Percentiles rank a stretch among this genome's conserved stretches.
Evolutionary conservation across 2,797 vertebrate genomes (phyloP).

Genomic region (Microctenopoma steveboyesi): DNA sequence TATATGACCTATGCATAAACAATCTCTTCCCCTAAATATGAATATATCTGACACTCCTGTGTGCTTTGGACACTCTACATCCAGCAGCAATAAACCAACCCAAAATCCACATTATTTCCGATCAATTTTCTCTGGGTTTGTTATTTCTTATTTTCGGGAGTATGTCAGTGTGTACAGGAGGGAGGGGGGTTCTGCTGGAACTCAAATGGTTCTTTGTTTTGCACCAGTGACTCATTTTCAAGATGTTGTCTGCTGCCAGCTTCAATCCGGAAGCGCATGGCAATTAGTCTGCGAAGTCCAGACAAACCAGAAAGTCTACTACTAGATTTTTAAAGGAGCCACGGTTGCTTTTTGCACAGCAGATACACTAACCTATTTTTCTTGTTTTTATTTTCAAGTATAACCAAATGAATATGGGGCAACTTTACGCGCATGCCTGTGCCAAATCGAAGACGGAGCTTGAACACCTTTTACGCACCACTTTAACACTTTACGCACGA

Average conservation of each 20-base stretch:
- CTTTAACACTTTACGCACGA: conserved; percentile 23
- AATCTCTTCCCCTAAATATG: neutral
- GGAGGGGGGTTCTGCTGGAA: conserved; percentile 59
- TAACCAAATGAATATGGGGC: neutral
- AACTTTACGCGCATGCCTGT: conserved; percentile 17
- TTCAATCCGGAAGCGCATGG: conserved; percentile 99
- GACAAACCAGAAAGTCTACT: conserved; percentile 94
- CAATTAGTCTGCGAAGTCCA: conserved; percentile 99
- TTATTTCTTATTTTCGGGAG: conserved; percentile 41
- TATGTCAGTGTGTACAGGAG: conserved; percentile 13
- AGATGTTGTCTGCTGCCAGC: conserved; percentile 99
- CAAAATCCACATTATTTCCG: conserved; percentile 13
- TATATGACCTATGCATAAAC: neutral
- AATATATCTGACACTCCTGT: neutral
- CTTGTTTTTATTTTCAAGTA: neutral
- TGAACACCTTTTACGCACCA: conserved; percentile 34
- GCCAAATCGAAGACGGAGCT: conserved; percentile 10
- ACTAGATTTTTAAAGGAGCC: conserved; percentile 79
- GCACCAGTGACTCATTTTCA: conserved; percentile 98
- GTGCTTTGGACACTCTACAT: neutral
- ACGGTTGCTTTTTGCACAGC: conserved; percentile 52
- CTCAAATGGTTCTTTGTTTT: conserved; percentile 94
- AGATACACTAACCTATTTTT: conserved; percentile 14
- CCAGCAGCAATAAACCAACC: conserved; percentile 26
- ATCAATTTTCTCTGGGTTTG: conserved; percentile 24